Evolutionary conservation across 2,113 vertebrate species (phyloP).

Genomic region (Alexandromys fortis): DNA sequence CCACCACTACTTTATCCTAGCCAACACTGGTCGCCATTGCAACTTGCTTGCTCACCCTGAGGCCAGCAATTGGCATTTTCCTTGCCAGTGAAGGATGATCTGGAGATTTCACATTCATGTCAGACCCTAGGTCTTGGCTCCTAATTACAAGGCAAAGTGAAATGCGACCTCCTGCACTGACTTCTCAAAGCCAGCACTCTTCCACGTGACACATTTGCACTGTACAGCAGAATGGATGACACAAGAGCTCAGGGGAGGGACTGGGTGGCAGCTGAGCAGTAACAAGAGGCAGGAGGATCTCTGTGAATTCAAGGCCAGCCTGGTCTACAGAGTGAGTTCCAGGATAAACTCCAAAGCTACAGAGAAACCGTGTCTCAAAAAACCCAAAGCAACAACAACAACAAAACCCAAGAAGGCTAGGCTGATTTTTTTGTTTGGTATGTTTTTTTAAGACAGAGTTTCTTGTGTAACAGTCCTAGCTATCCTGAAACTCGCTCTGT

Average conservation of each 20-base stretch:
- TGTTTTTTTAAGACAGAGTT: background rate
- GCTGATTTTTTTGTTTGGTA: conserved; percentile 9
- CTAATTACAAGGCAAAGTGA: conserved; percentile 48
- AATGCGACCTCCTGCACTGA: conserved; percentile 13
- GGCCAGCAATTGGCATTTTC: background rate
- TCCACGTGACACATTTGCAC: conserved; percentile 25
- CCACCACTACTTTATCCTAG: background rate
- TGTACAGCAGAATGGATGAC: conserved; percentile 23
- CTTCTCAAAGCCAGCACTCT: conserved; percentile 60
- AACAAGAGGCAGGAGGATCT: background rate
- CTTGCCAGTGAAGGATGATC: background rate
- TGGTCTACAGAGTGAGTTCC: no score
- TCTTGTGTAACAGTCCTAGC: background rate
- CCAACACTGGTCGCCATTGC: background rate
- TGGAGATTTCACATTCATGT: conserved; percentile 23
- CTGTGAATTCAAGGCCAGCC: no score
- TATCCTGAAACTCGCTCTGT: background rate
- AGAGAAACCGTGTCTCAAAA: no score
- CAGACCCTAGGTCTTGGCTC: conserved; percentile 24
- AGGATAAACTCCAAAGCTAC: no score
- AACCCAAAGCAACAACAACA: no score
- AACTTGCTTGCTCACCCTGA: background rate
- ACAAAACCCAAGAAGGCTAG: background rate
- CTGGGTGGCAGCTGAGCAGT: background rate
- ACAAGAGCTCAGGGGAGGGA: background rate